These are phyloP conservation scores for Rapana venosa DNA, from an alignment of 2,888 invertebrate species.

Conservation along the genomic window DNA sequence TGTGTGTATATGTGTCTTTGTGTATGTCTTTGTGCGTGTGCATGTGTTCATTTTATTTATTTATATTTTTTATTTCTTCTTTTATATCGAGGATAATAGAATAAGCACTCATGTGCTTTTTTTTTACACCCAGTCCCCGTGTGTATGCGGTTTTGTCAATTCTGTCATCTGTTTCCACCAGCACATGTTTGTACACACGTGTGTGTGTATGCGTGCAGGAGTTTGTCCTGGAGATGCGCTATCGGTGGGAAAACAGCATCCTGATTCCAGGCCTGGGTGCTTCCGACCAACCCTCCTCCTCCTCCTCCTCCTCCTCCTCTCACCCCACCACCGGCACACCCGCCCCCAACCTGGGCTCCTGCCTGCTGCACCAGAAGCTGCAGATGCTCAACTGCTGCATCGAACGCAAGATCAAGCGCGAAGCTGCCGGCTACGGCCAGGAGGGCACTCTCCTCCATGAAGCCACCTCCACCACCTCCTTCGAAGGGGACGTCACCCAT, in stretches of 20 bases:
- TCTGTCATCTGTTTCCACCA: too few species aligned
- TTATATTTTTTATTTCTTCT: too few species aligned
- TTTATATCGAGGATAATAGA: too few species aligned
- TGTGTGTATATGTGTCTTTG: too few species aligned
- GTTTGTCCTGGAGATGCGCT: slow-evolving; percentile 92
- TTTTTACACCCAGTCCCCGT: too few species aligned
- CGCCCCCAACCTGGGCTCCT: slow-evolving; percentile 91
- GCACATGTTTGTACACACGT: neutral
- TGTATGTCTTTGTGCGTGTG: too few species aligned
- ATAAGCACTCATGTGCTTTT: too few species aligned
- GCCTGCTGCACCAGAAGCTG: slow-evolving; percentile 95
- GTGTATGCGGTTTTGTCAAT: too few species aligned
- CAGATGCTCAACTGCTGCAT: slow-evolving; percentile 84
- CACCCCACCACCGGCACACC: neutral
- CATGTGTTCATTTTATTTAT: too few species aligned
- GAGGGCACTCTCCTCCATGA: slow-evolving; percentile 49
- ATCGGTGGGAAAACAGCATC: slow-evolving; percentile 87
- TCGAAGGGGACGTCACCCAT: slow-evolving; percentile 6
- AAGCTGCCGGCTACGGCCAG: slow-evolving; percentile 57
- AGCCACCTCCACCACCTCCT: slow-evolving; percentile 23
- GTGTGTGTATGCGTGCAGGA: slow-evolving; percentile 80
- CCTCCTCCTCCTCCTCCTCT: neutral
- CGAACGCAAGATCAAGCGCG: slow-evolving; percentile 78
- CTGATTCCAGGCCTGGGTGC: slow-evolving; percentile 83
- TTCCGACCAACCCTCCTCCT: neutral